Evolutionary conservation across 2,888 invertebrate genomes (phyloP), one percentile per base, ranked within the genome.

Genomic region (Merodon equestris): DNA sequence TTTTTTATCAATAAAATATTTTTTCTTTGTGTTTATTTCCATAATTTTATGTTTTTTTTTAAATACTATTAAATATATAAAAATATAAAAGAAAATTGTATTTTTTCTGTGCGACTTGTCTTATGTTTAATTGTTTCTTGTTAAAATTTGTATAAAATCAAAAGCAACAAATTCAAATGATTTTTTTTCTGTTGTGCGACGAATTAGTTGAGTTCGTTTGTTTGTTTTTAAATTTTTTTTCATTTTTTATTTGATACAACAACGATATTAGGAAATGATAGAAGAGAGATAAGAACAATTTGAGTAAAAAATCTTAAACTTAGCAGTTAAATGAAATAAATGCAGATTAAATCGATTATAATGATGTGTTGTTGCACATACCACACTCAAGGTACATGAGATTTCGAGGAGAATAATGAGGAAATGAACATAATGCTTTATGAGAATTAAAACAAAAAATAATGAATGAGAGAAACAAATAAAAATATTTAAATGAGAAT

Each of bases 261-360:
- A 79, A 79, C 79, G 79, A 79, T 79, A 74, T 79, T 79, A 70
- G 68, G 45, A 70, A 70, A 74, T 73, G 63, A 53, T 53, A 63
- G 66, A 40, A 47, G 17, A 50, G 47, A 63, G 14, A 58, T 13
- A 60, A 38, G 45, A 47, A 66, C 17, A 48, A 56, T 10, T 9
- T 57, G 54, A 54, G 27, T 42, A 56, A 42, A 14, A 63, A 47
- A 14, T 38, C 57, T 57, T 42, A 70, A 66, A 60, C 36, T 58
- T 60, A 68, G 10, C 10, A 57, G 50, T 58, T 27, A 27, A 27
- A 27, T 7, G 7, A 27, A 27, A 27, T 27, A 27, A 58, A 72
- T 67, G 47, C 56, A 73, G 53, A 68, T 68, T 61, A 72, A 73
- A 27, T 7, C 27, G 56, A 72, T 67, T 72, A 64, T n/a, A n/a